Evolutionary conservation across 1,140 invertebrate genomes (phyloP), one percentile per base, ranked within the genome.

Genomic region (Tetragnatha versicolor): DNA sequence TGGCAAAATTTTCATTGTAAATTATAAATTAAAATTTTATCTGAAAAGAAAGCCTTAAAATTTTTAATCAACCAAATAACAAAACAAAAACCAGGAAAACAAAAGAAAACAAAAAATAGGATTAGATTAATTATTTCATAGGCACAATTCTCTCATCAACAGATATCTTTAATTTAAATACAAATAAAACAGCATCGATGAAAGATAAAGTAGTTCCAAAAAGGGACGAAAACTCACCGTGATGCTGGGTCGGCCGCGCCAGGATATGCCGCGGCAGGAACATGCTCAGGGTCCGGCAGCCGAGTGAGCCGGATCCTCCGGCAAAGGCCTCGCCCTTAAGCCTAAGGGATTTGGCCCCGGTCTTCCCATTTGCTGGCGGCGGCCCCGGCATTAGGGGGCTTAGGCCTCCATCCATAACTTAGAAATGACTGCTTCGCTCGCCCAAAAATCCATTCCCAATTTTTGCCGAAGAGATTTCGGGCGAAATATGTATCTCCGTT

Each of bases 281-380:
- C 72, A 75, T 75, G 72, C 37, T 75, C 72, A 25, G 55, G 42
- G 58, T 33, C 53, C 72, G 72, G 72, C 72, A 42, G 35, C 17
- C 55, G 53, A 75, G 58, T 75, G 72, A 75, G 58, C 45, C 31
- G 55, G 72, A 27, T 45, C n/a, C 35, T 51, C 55, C 33, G 39
- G 14, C 69, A 27, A 42, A 17, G 27, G 55, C 58, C 69, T 39
- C 33, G 14, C 31, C 72, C 72, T 49, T 75, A 75, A 75, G 72
- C 72, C 55, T 75, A 75, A 55, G 72, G 72, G 72, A 75, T 75
- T 75, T 75, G 72, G 55, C 49, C 35, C 55, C 55, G 55, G 58
- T 42, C 55, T 51, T 75, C 72, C 72, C 72, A 75, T 75, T 75
- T 75, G 72, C 72, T 75, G 72, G 58, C 72, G 53, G 72, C 72